These are phyloP conservation scores for Gymnosoma rotundatum DNA, from an alignment of 2,888 invertebrate genomes.

Conservation along the genomic window DNA sequence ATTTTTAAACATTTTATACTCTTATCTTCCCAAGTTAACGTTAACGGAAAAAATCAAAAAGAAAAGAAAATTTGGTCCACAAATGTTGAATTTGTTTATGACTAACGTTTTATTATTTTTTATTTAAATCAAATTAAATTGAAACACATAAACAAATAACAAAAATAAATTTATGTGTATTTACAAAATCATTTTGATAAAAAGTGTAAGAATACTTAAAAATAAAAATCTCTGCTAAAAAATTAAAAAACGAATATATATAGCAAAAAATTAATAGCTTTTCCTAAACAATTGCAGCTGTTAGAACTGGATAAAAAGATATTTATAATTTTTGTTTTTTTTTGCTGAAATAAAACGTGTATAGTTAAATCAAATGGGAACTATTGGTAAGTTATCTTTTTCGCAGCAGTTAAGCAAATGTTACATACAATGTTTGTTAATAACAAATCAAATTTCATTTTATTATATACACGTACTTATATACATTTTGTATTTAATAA, in stretches of 20 bases:
- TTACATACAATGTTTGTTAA: too few relatives aligned
- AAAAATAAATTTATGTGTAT: conserved; percentile 21
- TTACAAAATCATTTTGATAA: conserved; percentile 1
- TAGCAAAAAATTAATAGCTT: background rate
- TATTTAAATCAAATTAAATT: background rate
- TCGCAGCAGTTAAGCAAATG: too few relatives aligned
- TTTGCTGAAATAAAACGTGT: background rate
- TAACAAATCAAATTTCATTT: too few relatives aligned
- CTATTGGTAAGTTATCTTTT: conserved; percentile 59
- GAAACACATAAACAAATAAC: conserved; percentile 15
- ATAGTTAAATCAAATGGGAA: conserved; percentile 59
- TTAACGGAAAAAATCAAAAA: conserved; percentile 29
- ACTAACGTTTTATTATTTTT: conserved; percentile 31
- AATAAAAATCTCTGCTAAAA: background rate
- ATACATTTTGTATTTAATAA: too few relatives aligned
- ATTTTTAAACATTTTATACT: conserved; percentile 59
- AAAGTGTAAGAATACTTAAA: conserved; percentile 12
- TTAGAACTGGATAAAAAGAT: conserved; percentile 5
- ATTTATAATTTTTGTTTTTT: background rate
- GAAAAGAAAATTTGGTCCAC: conserved; percentile 11
- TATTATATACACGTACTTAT: too few relatives aligned
- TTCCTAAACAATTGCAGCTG: conserved; percentile 2
- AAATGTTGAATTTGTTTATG: background rate
- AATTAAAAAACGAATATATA: background rate
- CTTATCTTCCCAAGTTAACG: conserved; percentile 57